Evolutionary conservation across 1,140 invertebrate species (phyloP).

Genomic region (Euura lappo): DNA sequence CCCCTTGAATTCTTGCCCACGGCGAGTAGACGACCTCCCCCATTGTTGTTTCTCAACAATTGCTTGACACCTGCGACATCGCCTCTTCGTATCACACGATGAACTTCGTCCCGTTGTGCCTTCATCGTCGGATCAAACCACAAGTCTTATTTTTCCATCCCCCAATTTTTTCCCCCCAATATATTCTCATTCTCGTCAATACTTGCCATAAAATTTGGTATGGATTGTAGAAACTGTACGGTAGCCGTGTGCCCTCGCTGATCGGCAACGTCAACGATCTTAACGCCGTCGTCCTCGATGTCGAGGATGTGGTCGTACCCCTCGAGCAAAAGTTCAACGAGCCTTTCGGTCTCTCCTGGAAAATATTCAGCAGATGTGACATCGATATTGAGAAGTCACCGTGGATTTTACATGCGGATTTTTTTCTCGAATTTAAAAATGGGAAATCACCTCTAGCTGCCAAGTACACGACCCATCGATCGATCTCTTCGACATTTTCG

Average conservation of each 20-base stretch:
- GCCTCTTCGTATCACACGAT: constrained; percentile 74
- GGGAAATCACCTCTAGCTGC: constrained; percentile 71
- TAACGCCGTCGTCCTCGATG: constrained; percentile 70
- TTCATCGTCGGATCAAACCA: constrained; percentile 39
- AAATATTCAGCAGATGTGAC: not conserved
- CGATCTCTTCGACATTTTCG: constrained; percentile 84
- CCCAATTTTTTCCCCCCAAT: constrained; percentile 15
- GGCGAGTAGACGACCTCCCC: constrained; percentile 71
- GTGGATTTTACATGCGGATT: no score
- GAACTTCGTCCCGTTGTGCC: constrained; percentile 78
- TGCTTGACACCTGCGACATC: constrained; percentile 67
- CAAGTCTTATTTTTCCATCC: no score
- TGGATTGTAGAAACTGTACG: constrained; percentile 69
- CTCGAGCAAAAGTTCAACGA: constrained; percentile 79
- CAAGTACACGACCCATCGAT: constrained; percentile 77
- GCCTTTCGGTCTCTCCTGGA: constrained; percentile 73
- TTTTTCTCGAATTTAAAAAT: no score
- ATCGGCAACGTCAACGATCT: constrained; percentile 72
- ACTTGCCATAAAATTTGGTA: constrained; percentile 75
- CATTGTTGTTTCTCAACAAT: constrained; percentile 61
- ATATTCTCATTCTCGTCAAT: constrained; percentile 20
- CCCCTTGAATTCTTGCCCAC: constrained; percentile 77
- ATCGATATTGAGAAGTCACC: no score
- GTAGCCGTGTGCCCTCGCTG: constrained; percentile 71
- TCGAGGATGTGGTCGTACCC: constrained; percentile 90